These are phyloP conservation scores for Tachina lurida DNA, from an alignment of 2,888 invertebrate species.

Conservation along the genomic window DNA sequence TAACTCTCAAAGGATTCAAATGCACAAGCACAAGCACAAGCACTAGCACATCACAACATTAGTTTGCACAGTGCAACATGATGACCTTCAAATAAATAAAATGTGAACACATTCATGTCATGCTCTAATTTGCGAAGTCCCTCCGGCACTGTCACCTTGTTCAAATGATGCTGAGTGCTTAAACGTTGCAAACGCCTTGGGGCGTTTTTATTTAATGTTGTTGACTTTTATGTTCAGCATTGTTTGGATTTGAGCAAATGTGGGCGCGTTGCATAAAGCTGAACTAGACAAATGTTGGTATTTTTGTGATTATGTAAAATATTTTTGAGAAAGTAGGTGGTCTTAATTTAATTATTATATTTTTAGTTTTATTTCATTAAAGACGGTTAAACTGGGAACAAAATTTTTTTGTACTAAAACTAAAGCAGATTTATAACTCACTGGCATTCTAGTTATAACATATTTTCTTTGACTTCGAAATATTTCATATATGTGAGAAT, in stretches of 20 bases:
- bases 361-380: not conserved
- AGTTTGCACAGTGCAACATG: conserved; percentile 9
- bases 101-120: conserved; percentile 3
- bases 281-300: not conserved
- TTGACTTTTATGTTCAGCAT: conserved; percentile 21
- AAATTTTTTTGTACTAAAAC: no score
- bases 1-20: not conserved
- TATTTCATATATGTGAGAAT: no score
- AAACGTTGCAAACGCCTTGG: conserved; percentile 21
- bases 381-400: not conserved
- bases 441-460: no score
- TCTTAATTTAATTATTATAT: conserved; percentile 6
- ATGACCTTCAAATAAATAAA: conserved; percentile 20
- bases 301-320: not conserved
- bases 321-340: not conserved
- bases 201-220: conserved; percentile 44
- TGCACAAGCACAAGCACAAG: not conserved
- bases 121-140: conserved; percentile 33
- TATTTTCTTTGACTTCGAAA: no score
- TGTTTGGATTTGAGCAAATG: conserved; percentile 15
- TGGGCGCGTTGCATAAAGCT: conserved; percentile 23
- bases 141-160: conserved; percentile 41
- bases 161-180: conserved; percentile 35
- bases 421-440: no score
- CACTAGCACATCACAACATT: conserved; percentile 5